Evolutionary conservation across 1,140 invertebrate species (phyloP).

Genomic region (Microvelia longipes): DNA sequence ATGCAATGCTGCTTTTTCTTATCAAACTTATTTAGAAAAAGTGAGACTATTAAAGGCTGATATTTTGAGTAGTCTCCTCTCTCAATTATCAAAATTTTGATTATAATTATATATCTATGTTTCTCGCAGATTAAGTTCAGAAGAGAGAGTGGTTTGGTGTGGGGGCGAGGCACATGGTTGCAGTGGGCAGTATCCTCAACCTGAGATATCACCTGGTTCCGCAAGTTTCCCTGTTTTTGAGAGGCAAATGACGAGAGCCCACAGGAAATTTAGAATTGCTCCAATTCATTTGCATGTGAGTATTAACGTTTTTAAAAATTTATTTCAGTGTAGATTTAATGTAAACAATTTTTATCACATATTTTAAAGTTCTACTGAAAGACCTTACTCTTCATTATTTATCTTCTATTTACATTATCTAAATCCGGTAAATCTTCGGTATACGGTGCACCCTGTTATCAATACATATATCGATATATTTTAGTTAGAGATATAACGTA

Average conservation of each 20-base stretch:
- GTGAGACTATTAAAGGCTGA: background rate
- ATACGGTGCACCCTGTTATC: too few relatives aligned
- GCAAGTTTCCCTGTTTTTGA: conserved; percentile 9
- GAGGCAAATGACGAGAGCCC: conserved; percentile 7
- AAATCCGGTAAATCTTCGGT: too few relatives aligned
- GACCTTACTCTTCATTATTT: too few relatives aligned
- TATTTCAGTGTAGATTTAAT: too few relatives aligned
- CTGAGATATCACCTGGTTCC: background rate
- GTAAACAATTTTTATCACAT: too few relatives aligned
- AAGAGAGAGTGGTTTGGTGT: conserved; percentile 9
- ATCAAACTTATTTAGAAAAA: too few relatives aligned
- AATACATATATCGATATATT: too few relatives aligned
- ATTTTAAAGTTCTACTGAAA: too few relatives aligned
- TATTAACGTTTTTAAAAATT: too few relatives aligned
- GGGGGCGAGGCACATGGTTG: conserved; percentile 6
- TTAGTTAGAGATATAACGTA: too few relatives aligned
- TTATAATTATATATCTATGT: background rate
- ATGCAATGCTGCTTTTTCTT: too few relatives aligned
- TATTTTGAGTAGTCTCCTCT: background rate
- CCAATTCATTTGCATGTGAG: conserved; percentile 6
- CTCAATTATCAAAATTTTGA: background rate
- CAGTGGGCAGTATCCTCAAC: background rate
- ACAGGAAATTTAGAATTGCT: conserved; percentile 10
- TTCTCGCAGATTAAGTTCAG: conserved; percentile 7
- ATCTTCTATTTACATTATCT: too few relatives aligned